Conservation (phyloP, 2,113 vertebrate genomes). For the Propithecus coquereli region DNA sequence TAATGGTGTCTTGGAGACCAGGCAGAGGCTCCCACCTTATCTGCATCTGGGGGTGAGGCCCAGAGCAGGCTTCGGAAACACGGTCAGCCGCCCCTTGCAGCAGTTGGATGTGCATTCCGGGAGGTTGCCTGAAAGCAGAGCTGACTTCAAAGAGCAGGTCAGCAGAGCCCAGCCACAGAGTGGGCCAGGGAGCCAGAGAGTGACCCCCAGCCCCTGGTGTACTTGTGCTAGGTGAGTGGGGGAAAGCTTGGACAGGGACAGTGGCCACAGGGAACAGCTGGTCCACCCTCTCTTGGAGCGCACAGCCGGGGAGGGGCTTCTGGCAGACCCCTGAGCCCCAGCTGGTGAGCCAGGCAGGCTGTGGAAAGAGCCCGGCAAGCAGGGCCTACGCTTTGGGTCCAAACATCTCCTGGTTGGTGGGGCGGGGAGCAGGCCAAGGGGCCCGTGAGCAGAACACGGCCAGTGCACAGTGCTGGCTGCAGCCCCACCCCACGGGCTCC, state of each 20-base stretch:
- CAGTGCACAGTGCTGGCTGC: rapidly evolving
- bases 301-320: neutral
- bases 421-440: neutral
- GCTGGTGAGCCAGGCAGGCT: too few relatives aligned
- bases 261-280: neutral
- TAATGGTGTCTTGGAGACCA: neutral
- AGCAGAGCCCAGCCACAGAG: neutral
- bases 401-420: neutral
- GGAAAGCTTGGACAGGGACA: neutral
- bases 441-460: neutral
- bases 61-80: neutral
- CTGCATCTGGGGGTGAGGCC: neutral
- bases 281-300: neutral
- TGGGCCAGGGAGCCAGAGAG: neutral
- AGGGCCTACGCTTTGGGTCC: neutral
- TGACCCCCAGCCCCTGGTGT: neutral
- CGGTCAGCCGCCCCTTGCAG: too few relatives aligned
- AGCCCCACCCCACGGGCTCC: neutral
- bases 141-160: neutral
- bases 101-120: neutral
- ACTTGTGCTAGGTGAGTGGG: rapidly evolving
- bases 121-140: neutral
- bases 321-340: neutral
- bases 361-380: neutral
- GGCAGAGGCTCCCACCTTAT: neutral